Conservation (phyloP, 92 coral and sea anemone genomes). For the Zoanthus sansibaricus region DNA sequence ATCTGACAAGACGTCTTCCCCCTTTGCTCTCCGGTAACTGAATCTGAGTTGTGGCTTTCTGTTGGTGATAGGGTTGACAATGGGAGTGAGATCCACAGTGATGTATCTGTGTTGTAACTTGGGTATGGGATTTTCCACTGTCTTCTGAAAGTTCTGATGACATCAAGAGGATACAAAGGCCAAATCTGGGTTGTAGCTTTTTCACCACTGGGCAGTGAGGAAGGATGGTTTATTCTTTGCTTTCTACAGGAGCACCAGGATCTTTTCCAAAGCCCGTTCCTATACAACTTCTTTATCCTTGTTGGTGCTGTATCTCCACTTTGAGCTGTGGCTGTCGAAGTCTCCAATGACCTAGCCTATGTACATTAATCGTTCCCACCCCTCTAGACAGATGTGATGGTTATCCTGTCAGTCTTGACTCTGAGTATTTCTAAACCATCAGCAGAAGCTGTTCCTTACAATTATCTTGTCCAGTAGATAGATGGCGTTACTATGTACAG, state of each 20-base stretch:
- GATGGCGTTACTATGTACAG: constrained; percentile 5
- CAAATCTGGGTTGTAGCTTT: background rate
- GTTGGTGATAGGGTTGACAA: constrained; percentile 9
- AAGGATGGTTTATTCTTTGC: background rate
- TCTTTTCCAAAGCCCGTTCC: constrained; percentile 13
- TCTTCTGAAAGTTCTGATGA: background rate
- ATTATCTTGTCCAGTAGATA: background rate
- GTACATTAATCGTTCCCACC: no score
- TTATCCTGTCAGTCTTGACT: constrained; percentile 20
- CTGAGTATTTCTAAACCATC: constrained; percentile 18
- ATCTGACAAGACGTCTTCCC: no score
- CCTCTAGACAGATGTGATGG: constrained; percentile 1
- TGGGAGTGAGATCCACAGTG: constrained; percentile 5
- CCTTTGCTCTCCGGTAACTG: no score
- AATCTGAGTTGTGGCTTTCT: no score
- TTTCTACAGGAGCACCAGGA: constrained; percentile 2
- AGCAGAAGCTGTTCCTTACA: constrained; percentile 13
- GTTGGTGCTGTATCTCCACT: constrained; percentile 16
- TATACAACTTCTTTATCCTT: constrained; percentile 6
- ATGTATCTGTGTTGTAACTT: background rate
- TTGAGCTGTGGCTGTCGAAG: constrained; percentile 13
- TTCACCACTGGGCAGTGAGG: background rate
- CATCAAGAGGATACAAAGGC: constrained; percentile 7
- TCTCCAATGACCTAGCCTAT: background rate
- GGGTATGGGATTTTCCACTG: background rate